A percentile compares a stretch with the other conserved stretches of the same genome.
phyloP scores from a whole-genome alignment of 2,113 vertebrate genomes.

The Mystacornis crossleyi region DNA sequence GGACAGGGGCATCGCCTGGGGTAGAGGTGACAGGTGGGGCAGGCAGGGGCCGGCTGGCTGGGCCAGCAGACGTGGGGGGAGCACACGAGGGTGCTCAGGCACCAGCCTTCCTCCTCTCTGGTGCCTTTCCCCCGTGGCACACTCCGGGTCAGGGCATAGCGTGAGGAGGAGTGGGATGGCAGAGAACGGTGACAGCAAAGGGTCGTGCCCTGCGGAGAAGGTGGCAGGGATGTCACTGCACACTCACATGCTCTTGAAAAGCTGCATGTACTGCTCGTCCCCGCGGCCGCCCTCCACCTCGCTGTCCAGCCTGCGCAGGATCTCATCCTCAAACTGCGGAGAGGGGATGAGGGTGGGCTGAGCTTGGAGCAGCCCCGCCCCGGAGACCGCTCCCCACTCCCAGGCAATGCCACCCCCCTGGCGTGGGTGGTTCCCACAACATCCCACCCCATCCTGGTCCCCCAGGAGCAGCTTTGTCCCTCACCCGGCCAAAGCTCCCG shows the following conservation, averaged over 20 bases:
- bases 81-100: rapidly evolving
- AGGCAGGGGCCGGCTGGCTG: not conserved
- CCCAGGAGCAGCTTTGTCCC: not conserved
- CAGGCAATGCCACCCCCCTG: too few species aligned
- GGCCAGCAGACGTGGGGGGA: not conserved
- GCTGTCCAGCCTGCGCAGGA: constrained; percentile 60
- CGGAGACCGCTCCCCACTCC: rapidly evolving
- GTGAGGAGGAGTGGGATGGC: not conserved
- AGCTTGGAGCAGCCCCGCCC: not conserved
- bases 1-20: not conserved
- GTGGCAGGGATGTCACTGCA: rapidly evolving
- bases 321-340: constrained; percentile 65
- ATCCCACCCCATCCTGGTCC: not conserved
- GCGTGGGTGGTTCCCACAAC: rapidly evolving
- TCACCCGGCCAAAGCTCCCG: constrained; percentile 33
- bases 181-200: not conserved
- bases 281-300: constrained; percentile 66
- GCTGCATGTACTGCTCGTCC: constrained; percentile 65
- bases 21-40: too few species aligned
- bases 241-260: constrained; percentile 62
- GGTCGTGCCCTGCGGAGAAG: rapidly evolving
- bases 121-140: rapidly evolving
- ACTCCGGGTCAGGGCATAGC: not conserved
- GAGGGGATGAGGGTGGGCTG: not conserved
- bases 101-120: too few species aligned